Percentiles rank a stretch among this genome's conserved stretches.
Conservation (phyloP, 1,140 invertebrate species). For the Metopolophium dirhodum region DNA sequence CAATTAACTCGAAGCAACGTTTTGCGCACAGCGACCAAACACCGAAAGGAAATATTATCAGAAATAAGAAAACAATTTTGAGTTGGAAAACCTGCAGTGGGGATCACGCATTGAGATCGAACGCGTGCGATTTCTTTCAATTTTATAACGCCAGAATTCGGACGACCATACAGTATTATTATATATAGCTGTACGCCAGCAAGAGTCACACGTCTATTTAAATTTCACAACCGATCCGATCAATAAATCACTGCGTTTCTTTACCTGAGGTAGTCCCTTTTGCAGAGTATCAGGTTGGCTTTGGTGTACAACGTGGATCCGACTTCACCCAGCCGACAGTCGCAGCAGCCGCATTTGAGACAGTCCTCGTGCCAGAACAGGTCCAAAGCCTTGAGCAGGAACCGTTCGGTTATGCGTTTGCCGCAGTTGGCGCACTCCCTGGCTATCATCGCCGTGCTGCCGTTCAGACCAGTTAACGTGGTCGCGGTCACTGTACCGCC, state of each 20-base stretch:
- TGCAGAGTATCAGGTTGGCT: slow-evolving; percentile 96
- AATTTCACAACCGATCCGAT: background rate
- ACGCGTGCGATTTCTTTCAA: background rate
- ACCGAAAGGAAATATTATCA: background rate
- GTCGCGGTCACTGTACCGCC: slow-evolving; percentile 40
- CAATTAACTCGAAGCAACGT: background rate
- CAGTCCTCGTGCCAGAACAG: slow-evolving; percentile 98
- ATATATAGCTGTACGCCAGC: background rate
- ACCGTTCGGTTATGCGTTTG: slow-evolving; percentile 63
- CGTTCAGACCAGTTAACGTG: slow-evolving; percentile 46
- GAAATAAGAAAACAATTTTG: background rate
- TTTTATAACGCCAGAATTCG: background rate
- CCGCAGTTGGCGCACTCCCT: slow-evolving; percentile 63
- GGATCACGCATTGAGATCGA: background rate
- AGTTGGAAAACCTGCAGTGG: background rate
- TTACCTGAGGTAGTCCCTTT: slow-evolving; percentile 95
- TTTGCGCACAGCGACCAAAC: background rate
- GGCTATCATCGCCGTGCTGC: slow-evolving; percentile 48
- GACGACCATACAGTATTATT: background rate
- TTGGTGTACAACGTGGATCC: slow-evolving; percentile 95
- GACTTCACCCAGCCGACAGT: slow-evolving; percentile 96
- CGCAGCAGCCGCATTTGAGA: slow-evolving; percentile 96
- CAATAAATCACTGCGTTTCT: background rate
- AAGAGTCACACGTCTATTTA: background rate
- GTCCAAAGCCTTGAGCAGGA: slow-evolving; percentile 83